Evolutionary conservation across 2,888 invertebrate species (phyloP).

Genomic region (Gastrophysa polygoni): DNA sequence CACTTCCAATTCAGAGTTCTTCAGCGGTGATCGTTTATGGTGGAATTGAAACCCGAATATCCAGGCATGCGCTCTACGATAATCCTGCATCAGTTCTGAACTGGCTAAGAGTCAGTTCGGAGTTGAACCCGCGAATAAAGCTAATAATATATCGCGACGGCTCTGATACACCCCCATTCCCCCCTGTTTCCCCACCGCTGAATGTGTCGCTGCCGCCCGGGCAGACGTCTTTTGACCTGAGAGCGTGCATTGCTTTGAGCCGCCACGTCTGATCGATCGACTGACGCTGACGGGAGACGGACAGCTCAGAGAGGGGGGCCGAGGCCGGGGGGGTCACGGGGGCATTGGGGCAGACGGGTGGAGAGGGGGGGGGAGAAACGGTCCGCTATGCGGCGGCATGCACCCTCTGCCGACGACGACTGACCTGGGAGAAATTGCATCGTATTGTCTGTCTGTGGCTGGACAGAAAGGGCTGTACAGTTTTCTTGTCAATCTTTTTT

Average conservation of each 20-base stretch:
- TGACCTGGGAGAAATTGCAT: conserved; percentile 32
- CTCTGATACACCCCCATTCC: too few species aligned
- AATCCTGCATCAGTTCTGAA: too few species aligned
- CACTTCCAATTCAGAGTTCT: too few species aligned
- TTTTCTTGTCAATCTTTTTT: too few species aligned
- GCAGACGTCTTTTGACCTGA: conserved; percentile 54
- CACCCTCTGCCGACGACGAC: conserved; percentile 33
- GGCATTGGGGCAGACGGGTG: conserved; percentile 5
- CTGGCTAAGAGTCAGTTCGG: too few species aligned
- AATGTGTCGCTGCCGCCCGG: conserved; percentile 52
- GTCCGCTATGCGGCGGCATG: conserved; percentile 25
- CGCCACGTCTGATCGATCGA: conserved; percentile 53
- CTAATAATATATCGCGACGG: too few species aligned
- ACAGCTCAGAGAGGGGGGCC: conserved; percentile 49
- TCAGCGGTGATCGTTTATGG: too few species aligned
- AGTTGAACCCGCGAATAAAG: too few species aligned
- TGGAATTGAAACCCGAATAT: too few species aligned
- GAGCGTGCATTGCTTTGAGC: conserved; percentile 58
- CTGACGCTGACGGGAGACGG: conserved; percentile 57
- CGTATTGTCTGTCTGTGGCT: not conserved
- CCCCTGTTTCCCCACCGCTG: conserved; percentile 21
- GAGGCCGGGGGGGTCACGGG: conserved; percentile 15
- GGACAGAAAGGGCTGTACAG: not conserved
- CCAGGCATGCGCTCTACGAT: too few species aligned
- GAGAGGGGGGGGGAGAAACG: conserved; percentile 21